Conservation (phyloP, 1,140 invertebrate genomes). For the Papilio dardanus region DNA sequence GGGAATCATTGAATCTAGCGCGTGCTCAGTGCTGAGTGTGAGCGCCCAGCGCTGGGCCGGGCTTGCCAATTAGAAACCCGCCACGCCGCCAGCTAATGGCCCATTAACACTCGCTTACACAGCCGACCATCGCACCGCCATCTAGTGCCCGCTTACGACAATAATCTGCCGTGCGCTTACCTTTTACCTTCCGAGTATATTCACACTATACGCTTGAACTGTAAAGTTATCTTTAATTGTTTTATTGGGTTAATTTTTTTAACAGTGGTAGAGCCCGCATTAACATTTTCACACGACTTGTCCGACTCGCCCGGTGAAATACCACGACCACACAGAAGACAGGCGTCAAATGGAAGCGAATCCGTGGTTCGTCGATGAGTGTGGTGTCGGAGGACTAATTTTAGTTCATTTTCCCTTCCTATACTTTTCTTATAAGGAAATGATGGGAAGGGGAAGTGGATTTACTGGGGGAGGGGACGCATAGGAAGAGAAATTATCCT, state of each 20-base stretch:
- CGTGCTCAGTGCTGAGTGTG: constrained; percentile 38
- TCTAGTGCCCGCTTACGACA: constrained; percentile 52
- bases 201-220: neutral
- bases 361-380: too few species aligned
- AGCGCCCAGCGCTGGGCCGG: constrained; percentile 38
- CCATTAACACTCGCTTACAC: constrained; percentile 76
- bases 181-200: neutral
- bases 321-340: too few species aligned
- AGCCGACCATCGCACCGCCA: constrained; percentile 59
- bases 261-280: too few species aligned
- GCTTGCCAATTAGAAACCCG: constrained; percentile 69
- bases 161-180: constrained; percentile 25
- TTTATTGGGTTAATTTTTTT: neutral
- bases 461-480: too few species aligned
- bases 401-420: too few species aligned
- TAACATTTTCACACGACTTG: too few species aligned
- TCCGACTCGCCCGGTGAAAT: too few species aligned
- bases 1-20: constrained; percentile 47
- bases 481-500: too few species aligned
- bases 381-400: too few species aligned
- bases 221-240: neutral
- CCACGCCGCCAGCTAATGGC: constrained; percentile 64
- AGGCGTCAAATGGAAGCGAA: too few species aligned
- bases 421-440: too few species aligned
- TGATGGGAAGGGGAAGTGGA: too few species aligned